Percentiles rank a stretch among this genome's conserved stretches.
These are phyloP conservation scores for Myathropa florea DNA, from an alignment of 2,888 invertebrate species.

Conservation along the genomic window DNA sequence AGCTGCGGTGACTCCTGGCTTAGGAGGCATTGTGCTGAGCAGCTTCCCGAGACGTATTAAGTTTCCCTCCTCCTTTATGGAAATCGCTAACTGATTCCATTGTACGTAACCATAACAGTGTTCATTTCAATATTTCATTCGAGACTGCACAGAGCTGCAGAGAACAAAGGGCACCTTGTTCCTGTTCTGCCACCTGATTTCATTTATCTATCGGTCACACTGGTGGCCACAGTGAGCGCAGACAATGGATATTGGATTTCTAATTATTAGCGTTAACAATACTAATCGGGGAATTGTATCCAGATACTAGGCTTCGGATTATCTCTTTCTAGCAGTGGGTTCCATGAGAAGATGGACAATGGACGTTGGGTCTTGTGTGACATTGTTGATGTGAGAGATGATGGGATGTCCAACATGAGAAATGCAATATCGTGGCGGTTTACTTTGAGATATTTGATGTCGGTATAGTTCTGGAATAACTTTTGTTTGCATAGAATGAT, in stretches of 20 bases:
- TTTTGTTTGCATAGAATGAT: not conserved
- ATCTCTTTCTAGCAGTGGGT: not conserved
- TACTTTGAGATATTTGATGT: not conserved
- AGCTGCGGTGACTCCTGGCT: not conserved
- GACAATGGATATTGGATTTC: constrained; percentile 46
- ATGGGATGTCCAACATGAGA: not conserved
- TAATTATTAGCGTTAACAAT: constrained; percentile 66
- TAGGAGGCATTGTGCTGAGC: constrained; percentile 19
- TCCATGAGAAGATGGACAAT: not conserved
- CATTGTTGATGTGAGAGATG: not conserved
- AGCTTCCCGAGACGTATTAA: constrained; percentile 34
- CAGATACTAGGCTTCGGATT: not conserved
- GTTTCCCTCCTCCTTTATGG: constrained; percentile 42
- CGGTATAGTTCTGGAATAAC: not conserved
- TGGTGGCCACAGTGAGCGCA: constrained; percentile 15
- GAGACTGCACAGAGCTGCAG: constrained; percentile 1
- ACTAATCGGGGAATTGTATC: constrained; percentile 37
- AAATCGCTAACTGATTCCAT: constrained; percentile 39
- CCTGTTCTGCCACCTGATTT: constrained; percentile 59
- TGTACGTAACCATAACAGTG: constrained; percentile 48
- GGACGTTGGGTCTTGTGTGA: not conserved
- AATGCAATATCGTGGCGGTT: not conserved
- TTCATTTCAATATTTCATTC: constrained; percentile 21
- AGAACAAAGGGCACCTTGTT: constrained; percentile 39
- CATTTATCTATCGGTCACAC: constrained; percentile 30